Evolutionary conservation across 2,888 invertebrate genomes (phyloP).

Genomic region (Ophioninae sp.): DNA sequence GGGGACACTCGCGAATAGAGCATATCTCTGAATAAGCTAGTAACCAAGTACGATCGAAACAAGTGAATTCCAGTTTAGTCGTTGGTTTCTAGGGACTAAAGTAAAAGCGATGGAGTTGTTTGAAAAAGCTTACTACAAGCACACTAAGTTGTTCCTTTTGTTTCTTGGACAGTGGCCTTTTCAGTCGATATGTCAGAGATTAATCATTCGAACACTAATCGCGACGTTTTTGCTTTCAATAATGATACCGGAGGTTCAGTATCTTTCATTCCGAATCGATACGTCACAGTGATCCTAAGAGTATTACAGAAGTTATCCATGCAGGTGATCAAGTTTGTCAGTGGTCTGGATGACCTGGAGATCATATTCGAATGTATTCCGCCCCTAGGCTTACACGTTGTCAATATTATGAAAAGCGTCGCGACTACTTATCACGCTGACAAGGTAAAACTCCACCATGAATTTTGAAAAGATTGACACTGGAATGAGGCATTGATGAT

Average conservation of each 20-base stretch:
- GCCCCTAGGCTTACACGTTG: constrained; percentile 44
- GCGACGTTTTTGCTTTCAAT: constrained; percentile 37
- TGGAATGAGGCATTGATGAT: background rate
- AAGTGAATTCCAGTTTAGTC: background rate
- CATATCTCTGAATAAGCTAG: too few species aligned
- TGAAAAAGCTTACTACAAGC: constrained; percentile 31
- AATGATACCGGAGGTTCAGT: constrained; percentile 47
- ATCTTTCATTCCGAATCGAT: background rate
- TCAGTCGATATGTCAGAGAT: constrained; percentile 28
- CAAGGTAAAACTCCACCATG: constrained; percentile 35
- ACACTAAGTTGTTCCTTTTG: constrained; percentile 35
- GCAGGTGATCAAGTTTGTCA: constrained; percentile 37
- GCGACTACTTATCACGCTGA: constrained; percentile 31
- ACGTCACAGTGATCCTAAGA: background rate
- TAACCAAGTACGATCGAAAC: background rate
- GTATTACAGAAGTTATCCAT: constrained; percentile 18
- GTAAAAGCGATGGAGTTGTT: constrained; percentile 40
- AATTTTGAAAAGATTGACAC: too few species aligned
- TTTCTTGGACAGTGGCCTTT: constrained; percentile 54
- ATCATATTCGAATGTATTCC: constrained; percentile 47
- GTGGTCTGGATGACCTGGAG: constrained; percentile 27
- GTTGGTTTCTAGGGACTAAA: background rate
- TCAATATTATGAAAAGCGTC: constrained; percentile 38
- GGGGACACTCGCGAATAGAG: too few species aligned
- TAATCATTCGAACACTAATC: constrained; percentile 11